Evolutionary conservation across 2,888 invertebrate species (phyloP), one percentile per base, ranked within the genome.

Genomic region (Eustalomyia histrio): DNA sequence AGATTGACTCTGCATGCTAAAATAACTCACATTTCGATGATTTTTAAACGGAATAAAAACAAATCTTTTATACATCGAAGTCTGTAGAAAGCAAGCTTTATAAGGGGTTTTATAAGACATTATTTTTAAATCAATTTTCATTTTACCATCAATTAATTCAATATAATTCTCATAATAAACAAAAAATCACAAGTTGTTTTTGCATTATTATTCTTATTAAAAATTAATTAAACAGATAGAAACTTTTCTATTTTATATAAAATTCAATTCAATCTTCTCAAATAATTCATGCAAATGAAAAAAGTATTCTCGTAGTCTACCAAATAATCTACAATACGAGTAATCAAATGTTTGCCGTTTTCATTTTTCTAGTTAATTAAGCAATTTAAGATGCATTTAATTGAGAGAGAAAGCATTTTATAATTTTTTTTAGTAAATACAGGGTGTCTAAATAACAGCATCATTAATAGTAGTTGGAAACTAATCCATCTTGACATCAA

Each of bases 321-420:
- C 29, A 39, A 39, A 39, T 2, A 39, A 39, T 39, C 39, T 12
- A 39, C 35, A 8, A 4, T 35, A 10, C 39, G 14, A 39, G 14
- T 39, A 39, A 29, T 29, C 3, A 39, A 39, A 39, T 21, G 53
- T n/a, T n/a, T 17, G 24, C 33, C 33, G 14, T 57, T 57, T 47
- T 60, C 10, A 33, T 21, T 63, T 72, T 61, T 43, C 73, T 74
- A 74, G 64, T 76, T 81, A 81, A 81, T 81, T 81, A 76, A 81
- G 65, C 69, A 81, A 76, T 80, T 80, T 74, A 80, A 74, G 69
- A 76, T 69, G 64, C 60, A 76, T 76, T 74, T 65, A 81, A 76
- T 76, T 76, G 69, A 76, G 76, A 81, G 80, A 76, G 61, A 76
- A 81, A 81, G 55, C 73, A 76, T 69, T 76, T 76, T 39, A 52